These are phyloP conservation scores for Chaetops frenatus DNA, from an alignment of 2,113 vertebrate genomes.

Conservation along the genomic window DNA sequence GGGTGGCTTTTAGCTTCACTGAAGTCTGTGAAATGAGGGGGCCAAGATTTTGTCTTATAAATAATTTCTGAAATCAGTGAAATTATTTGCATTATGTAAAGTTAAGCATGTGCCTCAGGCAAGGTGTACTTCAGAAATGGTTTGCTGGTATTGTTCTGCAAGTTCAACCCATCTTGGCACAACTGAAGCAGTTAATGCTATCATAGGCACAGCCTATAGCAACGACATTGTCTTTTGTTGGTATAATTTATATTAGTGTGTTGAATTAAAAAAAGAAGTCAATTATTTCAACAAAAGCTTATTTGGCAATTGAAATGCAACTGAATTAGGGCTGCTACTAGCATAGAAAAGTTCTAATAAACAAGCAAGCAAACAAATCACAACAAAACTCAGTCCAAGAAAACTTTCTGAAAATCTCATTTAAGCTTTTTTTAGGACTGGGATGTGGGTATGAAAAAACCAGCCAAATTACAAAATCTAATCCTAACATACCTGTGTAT, in stretches of 20 bases:
- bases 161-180: not conserved
- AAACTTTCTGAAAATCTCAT: not conserved
- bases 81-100: slow-evolving; percentile 13
- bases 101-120: not conserved
- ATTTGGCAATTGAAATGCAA: not conserved
- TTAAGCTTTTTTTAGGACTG: not conserved
- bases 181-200: not conserved
- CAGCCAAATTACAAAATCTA: not conserved
- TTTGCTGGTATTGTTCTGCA: not conserved
- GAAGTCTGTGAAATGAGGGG: not conserved
- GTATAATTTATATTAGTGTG: not conserved
- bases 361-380: not conserved
- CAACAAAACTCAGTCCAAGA: not conserved
- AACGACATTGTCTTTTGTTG: not conserved
- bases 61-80: not conserved
- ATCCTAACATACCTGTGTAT: not conserved
- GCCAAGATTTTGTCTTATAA: not conserved
- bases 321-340: not conserved
- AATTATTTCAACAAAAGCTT: not conserved
- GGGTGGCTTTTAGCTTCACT: not conserved
- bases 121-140: slow-evolving; percentile 7
- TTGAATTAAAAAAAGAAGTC: not conserved
- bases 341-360: not conserved
- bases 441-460: not conserved
- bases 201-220: not conserved